Conservation (phyloP, 2,113 vertebrate genomes). For the Corythoichthys haematopterus region DNA sequence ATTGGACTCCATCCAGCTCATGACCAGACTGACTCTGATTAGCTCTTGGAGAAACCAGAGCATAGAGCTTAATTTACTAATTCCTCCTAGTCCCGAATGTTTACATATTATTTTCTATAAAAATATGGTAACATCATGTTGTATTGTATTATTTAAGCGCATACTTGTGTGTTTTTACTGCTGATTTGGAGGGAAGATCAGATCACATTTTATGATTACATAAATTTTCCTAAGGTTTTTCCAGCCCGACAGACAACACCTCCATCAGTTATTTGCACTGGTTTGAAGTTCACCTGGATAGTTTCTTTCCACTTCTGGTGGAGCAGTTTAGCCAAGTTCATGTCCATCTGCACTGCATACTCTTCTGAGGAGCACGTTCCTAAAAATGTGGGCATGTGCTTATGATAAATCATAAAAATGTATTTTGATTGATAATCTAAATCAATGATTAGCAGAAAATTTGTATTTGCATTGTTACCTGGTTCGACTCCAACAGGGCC, state of each 20-base stretch:
- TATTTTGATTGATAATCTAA: background rate
- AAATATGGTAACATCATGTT: no score
- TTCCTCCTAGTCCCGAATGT: no score
- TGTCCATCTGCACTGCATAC: slow-evolving; percentile 88
- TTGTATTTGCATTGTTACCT: slow-evolving; percentile 73
- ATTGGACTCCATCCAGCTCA: no score
- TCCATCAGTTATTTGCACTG: background rate
- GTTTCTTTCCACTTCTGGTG: slow-evolving; percentile 97
- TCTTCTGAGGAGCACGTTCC: slow-evolving; percentile 83
- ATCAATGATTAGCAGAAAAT: background rate
- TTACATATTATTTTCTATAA: no score
- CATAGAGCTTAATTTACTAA: no score
- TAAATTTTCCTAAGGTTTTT: background rate
- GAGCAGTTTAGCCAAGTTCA: slow-evolving; percentile 87
- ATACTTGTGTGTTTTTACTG: no score
- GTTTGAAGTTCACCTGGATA: slow-evolving; percentile 77
- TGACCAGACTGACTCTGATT: no score
- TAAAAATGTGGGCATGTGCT: slow-evolving; percentile 45
- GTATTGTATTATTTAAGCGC: no score
- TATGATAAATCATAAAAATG: background rate
- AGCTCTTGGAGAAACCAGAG: no score
- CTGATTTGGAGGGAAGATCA: no score
- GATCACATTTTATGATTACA: no score
- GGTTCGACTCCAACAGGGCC: slow-evolving; percentile 89
- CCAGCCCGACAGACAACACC: background rate